phyloP scores from a whole-genome alignment of 2,797 vertebrate genomes.

The Crypturellus tataupa region DNA sequence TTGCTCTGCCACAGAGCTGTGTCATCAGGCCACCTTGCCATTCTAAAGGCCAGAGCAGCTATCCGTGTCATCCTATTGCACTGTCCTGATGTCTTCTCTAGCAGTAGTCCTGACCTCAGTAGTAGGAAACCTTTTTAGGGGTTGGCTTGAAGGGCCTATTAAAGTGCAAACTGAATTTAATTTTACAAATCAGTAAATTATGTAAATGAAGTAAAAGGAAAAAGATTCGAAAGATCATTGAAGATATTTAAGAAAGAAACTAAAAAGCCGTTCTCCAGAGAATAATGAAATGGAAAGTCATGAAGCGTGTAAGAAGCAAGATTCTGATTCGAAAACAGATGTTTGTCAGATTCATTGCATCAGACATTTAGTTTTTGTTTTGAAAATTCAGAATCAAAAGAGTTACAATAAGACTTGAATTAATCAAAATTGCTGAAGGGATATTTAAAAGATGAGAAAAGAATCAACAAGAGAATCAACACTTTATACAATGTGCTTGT shows the following conservation, averaged over 20 bases:
- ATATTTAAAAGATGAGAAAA: constrained; percentile 19
- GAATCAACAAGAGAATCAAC: neutral
- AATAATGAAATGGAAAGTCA: constrained; percentile 24
- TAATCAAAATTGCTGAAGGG: neutral
- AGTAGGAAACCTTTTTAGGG: constrained; percentile 44
- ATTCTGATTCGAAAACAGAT: constrained; percentile 25
- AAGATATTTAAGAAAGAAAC: neutral
- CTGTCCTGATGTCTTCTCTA: neutral
- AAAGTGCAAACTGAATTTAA: constrained; percentile 18
- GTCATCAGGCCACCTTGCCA: neutral
- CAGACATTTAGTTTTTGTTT: constrained; percentile 26
- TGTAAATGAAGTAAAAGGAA: constrained; percentile 20
- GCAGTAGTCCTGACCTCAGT: constrained; percentile 36
- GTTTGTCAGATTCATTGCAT: neutral
- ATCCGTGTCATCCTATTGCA: neutral
- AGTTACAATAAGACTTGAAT: neutral
- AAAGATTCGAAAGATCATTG: neutral
- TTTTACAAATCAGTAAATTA: constrained; percentile 1
- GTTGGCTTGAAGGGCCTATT: constrained; percentile 6
- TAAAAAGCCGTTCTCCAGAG: neutral
- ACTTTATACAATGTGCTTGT: rapidly evolving
- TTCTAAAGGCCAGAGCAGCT: constrained; percentile 8
- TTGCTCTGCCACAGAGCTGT: neutral
- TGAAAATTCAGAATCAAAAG: constrained; percentile 9
- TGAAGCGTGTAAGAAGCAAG: neutral